Percentiles rank a stretch among this genome's conserved stretches.
Evolutionary conservation across 2,888 invertebrate genomes (phyloP).

Genomic region (Mesorhabditis sp.): DNA sequence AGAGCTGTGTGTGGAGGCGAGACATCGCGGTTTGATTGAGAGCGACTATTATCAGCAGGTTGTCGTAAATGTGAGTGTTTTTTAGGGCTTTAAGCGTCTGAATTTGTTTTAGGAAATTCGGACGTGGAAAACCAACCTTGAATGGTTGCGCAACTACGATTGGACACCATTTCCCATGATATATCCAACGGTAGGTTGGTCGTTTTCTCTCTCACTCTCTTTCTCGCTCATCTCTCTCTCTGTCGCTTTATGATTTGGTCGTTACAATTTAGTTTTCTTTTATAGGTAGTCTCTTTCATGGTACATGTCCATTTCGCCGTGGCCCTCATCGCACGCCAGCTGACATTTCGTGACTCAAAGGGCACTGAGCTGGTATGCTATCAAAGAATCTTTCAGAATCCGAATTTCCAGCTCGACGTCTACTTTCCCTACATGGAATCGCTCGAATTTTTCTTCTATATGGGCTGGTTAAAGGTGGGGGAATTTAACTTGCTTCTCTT

Average conservation of each 20-base stretch:
- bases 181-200: conserved; percentile 26
- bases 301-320: conserved; percentile 51
- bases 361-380: conserved; percentile 23
- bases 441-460: conserved; percentile 1
- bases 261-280: neutral
- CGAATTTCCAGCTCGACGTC: neutral
- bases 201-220: neutral
- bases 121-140: conserved; percentile 35
- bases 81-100: conserved; percentile 7
- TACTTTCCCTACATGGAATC: conserved; percentile 2
- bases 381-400: neutral
- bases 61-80: conserved; percentile 16
- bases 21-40: conserved; percentile 40
- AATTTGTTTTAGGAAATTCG: conserved; percentile 27
- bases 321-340: conserved; percentile 47
- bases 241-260: too few relatives aligned
- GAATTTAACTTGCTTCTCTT: conserved; percentile 13
- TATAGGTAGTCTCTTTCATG: conserved; percentile 36
- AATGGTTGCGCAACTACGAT: conserved; percentile 43
- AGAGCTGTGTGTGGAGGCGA: conserved; percentile 34
- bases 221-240: too few relatives aligned
- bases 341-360: conserved; percentile 28
- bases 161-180: conserved; percentile 38
- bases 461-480: neutral
- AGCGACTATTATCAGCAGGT: conserved; percentile 36